phyloP scores from a whole-genome alignment of 2,113 vertebrate species.

The Gymnorhina tibicen region DNA sequence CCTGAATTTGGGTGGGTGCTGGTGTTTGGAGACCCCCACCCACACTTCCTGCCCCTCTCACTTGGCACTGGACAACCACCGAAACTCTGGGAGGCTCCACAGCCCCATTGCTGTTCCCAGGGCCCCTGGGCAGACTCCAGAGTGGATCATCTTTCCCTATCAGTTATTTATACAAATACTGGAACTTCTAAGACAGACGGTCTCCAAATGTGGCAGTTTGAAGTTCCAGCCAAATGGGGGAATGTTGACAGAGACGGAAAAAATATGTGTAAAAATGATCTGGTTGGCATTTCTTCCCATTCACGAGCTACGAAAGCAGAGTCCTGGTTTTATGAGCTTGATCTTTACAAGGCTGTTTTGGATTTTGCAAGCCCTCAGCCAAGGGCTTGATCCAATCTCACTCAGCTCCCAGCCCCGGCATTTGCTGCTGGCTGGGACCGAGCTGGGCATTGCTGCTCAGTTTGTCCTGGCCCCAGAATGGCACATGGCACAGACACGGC shows the following conservation, averaged over 20 bases:
- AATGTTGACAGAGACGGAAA: constrained; percentile 24
- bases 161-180: constrained; percentile 31
- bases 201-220: constrained; percentile 18
- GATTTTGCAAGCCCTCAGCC: neutral
- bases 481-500: rapidly evolving
- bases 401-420: neutral
- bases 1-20: neutral
- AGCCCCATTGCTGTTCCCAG: rapidly evolving
- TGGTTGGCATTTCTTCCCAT: constrained; percentile 15
- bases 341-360: neutral
- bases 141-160: neutral
- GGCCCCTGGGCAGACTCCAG: neutral
- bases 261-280: constrained; percentile 1
- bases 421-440: neutral
- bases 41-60: neutral
- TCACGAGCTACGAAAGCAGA: neutral
- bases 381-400: neutral
- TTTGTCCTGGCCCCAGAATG: rapidly evolving
- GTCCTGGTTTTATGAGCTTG: neutral
- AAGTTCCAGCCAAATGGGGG: constrained; percentile 1
- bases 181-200: neutral
- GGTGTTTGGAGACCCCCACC: neutral
- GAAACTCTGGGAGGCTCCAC: neutral
- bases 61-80: rapidly evolving
- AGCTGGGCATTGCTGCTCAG: neutral